Evolutionary conservation across 2,113 vertebrate genomes (phyloP), one percentile per base, ranked within the genome.

Genomic region (Prunella himalayana): DNA sequence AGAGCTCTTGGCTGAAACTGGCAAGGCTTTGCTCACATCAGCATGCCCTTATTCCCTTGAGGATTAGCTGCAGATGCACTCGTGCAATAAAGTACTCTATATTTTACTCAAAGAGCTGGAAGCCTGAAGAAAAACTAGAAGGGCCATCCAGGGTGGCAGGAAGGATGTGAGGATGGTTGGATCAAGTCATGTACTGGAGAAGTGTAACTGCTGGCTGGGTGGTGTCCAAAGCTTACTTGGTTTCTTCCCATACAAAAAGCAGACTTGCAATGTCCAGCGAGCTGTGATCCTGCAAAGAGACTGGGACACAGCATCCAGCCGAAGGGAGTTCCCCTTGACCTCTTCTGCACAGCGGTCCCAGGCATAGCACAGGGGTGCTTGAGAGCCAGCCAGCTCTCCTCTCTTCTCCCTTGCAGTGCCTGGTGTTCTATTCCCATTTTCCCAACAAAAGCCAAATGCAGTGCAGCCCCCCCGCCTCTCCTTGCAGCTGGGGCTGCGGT

Each of bases 281-380:
- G 27, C 66, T 65, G 54, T 33, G 53, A 33, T 87, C 7, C 50
- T 65, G 37, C 33, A 7, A 41, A 41, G 66, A 76, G 53, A 33
- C n/a, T 14, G 18, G 60, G 45, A 42, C 11, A 6, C 1, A 60
- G 28, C 0, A 9, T 71, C 63, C 57, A 41, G 15, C 31, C 7
- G 22, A 25, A 50, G 42, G 37, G 45, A 72, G 37, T 51, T 83
- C 42, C 64, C 16, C 21, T 85, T 69, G 27, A 14, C 42, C 57
- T 79, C 30, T 60, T 60, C 51, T 41, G 56, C 64, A 3, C 27
- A 24, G 72, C 27, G 21, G 24, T 50, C 25, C 7, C 70, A 54
- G 64, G 53, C 4, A 0, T 1, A 5, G 41, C 4, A 0, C 0
- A 5, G 37, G 53, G 33, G 5, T 33, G 27, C n/a, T 66, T 21